Conservation (phyloP, 2,888 invertebrate species). For the Mimachlamys varia region DNA sequence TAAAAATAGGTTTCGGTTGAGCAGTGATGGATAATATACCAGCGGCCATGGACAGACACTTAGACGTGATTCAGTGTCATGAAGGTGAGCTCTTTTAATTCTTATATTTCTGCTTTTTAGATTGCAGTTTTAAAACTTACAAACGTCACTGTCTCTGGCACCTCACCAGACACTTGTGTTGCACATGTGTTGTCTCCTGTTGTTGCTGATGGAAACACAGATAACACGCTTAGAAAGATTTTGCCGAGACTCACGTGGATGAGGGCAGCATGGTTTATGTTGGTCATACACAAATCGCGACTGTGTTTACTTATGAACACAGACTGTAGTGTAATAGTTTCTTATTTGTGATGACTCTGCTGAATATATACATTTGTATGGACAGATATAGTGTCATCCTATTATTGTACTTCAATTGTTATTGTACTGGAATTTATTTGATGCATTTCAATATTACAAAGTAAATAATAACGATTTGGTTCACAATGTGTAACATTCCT, state of each 20-base stretch:
- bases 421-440: too few relatives aligned
- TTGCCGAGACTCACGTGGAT: neutral
- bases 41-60: slow-evolving; percentile 76
- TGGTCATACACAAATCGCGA: neutral
- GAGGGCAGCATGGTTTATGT: slow-evolving; percentile 17
- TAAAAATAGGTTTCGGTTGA: slow-evolving; percentile 67
- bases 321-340: neutral
- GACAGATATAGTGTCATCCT: too few relatives aligned
- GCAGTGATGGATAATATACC: slow-evolving; percentile 75
- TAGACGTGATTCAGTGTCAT: slow-evolving; percentile 74
- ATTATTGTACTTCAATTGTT: too few relatives aligned
- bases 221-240: neutral
- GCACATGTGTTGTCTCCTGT: neutral
- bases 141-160: neutral
- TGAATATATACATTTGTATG: too few relatives aligned
- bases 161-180: neutral
- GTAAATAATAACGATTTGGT: too few relatives aligned
- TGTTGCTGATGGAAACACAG: slow-evolving; percentile 25
- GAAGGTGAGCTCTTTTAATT: slow-evolving; percentile 62
- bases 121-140: neutral
- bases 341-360: neutral
- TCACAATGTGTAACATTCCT: too few relatives aligned
- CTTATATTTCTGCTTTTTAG: neutral
- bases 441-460: too few relatives aligned
- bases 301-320: neutral